A percentile compares a stretch with the other conserved stretches of the same genome.
Conservation (phyloP, 2,797 vertebrate species). For the Gambusia yucatana region DNA sequence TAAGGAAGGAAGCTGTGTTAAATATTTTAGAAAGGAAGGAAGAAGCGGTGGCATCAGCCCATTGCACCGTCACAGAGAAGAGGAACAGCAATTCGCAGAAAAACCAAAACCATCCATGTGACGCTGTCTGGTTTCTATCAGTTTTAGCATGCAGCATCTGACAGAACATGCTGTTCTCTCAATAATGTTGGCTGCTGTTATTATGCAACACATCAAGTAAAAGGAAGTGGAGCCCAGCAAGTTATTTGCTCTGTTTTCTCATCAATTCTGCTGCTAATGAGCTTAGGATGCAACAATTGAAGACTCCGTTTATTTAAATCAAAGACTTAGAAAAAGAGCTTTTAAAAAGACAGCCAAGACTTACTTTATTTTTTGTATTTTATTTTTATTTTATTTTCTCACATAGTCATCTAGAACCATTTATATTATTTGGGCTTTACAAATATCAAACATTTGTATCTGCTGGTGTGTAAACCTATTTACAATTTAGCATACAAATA, state of each 20-base stretch:
- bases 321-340: not conserved
- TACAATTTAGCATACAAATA: conserved; percentile 37
- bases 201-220: conserved; percentile 54
- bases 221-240: conserved; percentile 21
- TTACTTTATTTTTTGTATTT: conserved; percentile 8
- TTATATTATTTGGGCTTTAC: not conserved
- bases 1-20: conserved; percentile 38
- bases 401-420: conserved; percentile 1
- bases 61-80: conserved; percentile 35
- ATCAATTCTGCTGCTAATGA: conserved; percentile 18
- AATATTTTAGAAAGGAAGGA: conserved; percentile 52
- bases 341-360: not conserved
- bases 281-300: not conserved
- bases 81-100: conserved; percentile 82
- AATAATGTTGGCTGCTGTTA: conserved; percentile 49
- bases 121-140: conserved; percentile 81
- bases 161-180: conserved; percentile 77
- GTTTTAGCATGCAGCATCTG: conserved; percentile 35
- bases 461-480: conserved; percentile 36
- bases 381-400: conserved; percentile 7
- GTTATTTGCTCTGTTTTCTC: conserved; percentile 5
- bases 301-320: not conserved
- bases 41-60: conserved; percentile 48
- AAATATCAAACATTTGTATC: conserved; percentile 11
- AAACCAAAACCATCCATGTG: conserved; percentile 81